Evolutionary conservation across 2,888 invertebrate species (phyloP).

Genomic region (Hirtodrosophila duncani): DNA sequence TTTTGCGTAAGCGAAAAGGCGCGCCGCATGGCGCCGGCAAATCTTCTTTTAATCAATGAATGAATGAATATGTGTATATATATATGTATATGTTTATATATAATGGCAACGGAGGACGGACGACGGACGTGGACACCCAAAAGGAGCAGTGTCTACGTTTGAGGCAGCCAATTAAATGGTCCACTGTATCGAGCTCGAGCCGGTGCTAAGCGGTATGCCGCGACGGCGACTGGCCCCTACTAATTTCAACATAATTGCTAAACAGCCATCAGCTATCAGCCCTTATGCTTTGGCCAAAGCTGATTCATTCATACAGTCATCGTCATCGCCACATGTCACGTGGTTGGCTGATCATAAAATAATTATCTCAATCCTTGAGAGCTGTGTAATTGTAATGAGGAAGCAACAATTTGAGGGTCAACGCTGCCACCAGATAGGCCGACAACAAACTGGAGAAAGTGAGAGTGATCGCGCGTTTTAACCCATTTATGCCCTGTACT

Average conservation of each 20-base stretch:
- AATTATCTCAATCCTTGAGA: slow-evolving; percentile 15
- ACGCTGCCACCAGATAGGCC: slow-evolving; percentile 2
- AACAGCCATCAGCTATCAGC: too few species aligned
- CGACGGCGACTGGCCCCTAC: too few species aligned
- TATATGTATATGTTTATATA: too few species aligned
- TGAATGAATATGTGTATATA: not conserved
- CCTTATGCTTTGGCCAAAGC: not conserved
- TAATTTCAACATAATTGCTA: slow-evolving; percentile 31
- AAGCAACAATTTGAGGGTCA: slow-evolving; percentile 28
- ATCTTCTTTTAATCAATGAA: slow-evolving; percentile 3
- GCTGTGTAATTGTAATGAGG: slow-evolving; percentile 30
- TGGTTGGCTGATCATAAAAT: slow-evolving; percentile 1
- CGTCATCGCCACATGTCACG: slow-evolving; percentile 5
- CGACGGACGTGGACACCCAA: too few species aligned
- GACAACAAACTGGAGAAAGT: slow-evolving; percentile 45
- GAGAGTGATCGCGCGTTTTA: too few species aligned
- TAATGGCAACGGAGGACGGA: slow-evolving; percentile 27
- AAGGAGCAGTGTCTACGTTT: too few species aligned
- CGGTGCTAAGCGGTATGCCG: too few species aligned
- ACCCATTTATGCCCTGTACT: too few species aligned
- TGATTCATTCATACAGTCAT: too few species aligned
- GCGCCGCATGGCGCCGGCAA: slow-evolving; percentile 33
- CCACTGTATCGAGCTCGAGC: too few species aligned
- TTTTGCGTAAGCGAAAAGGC: slow-evolving; percentile 58
- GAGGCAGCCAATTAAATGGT: too few species aligned